These are phyloP conservation scores for Anniella stebbinsi DNA, from an alignment of 2,797 vertebrate genomes.

Conservation along the genomic window DNA sequence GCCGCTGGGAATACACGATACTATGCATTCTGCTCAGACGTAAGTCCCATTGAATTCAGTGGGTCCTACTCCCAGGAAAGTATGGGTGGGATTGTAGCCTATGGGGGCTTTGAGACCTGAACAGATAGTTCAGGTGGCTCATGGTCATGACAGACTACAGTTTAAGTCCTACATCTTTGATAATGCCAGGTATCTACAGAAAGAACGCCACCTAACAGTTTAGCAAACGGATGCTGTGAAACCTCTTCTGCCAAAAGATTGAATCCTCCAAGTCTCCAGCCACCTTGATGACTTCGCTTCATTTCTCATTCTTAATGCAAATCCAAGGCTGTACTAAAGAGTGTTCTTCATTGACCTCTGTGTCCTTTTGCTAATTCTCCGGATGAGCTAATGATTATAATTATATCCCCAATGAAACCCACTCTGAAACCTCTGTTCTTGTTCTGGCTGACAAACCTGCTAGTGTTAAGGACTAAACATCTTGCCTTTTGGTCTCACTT, in stretches of 20 bases:
- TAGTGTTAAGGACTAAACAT: constrained; percentile 21
- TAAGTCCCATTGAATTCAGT: no score
- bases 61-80: no score
- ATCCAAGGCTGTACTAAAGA: fast-evolving
- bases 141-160: background rate
- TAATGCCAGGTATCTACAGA: no score
- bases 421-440: constrained; percentile 10
- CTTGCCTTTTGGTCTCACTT: background rate
- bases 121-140: background rate
- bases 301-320: constrained; percentile 9
- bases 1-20: no score
- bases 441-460: background rate
- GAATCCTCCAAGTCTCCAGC: background rate
- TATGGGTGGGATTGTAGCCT: no score
- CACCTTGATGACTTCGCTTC: background rate
- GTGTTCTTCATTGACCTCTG: background rate
- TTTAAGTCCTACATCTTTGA: background rate
- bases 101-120: background rate
- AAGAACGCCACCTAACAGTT: constrained; percentile 26
- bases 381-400: background rate
- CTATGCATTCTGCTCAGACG: no score
- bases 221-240: constrained; percentile 37
- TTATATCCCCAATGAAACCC: background rate
- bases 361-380: constrained; percentile 29
- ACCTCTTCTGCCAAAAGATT: background rate